phyloP scores from a whole-genome alignment of 2,797 vertebrate species.

The Sebastes variabilis region DNA sequence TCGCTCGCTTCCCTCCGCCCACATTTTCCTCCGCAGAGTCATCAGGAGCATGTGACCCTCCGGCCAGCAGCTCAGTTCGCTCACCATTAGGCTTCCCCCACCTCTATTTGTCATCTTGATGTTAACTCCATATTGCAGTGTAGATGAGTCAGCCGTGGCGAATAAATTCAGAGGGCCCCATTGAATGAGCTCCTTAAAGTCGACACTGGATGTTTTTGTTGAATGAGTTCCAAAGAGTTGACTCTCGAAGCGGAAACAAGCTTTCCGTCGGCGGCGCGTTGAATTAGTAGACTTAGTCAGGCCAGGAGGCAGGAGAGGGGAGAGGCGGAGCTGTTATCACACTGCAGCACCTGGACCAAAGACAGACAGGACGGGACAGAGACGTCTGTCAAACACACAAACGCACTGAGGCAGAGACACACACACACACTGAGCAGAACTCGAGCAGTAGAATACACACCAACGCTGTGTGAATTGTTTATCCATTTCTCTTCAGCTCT shows the following conservation, averaged over 20 bases:
- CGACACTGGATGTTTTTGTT: constrained; percentile 63
- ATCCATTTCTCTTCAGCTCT: constrained; percentile 50
- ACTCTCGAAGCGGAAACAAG: constrained; percentile 59
- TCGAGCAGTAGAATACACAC: constrained; percentile 8
- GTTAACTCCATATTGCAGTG: constrained; percentile 55
- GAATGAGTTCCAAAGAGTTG: constrained; percentile 70
- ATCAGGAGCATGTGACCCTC: constrained; percentile 32
- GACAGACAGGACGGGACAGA: constrained; percentile 61
- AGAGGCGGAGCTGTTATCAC: constrained; percentile 70
- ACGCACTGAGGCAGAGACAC: constrained; percentile 4
- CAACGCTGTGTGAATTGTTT: constrained; percentile 47
- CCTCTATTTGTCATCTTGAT: constrained; percentile 63
- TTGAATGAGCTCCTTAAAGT: constrained; percentile 60
- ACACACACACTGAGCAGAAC: neutral
- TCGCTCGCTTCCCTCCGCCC: constrained; percentile 18
- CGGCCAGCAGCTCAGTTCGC: constrained; percentile 19
- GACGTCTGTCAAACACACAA: constrained; percentile 64
- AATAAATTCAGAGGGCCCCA: constrained; percentile 54
- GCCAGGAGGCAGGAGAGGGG: constrained; percentile 36
- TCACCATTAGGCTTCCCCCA: constrained; percentile 49
- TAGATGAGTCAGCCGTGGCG: constrained; percentile 63
- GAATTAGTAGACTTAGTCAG: constrained; percentile 62
- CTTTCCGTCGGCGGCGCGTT: constrained; percentile 43
- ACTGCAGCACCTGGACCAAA: constrained; percentile 70
- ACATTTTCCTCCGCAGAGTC: constrained; percentile 19